These are phyloP conservation scores for Mythimna vitellina DNA, from an alignment of 2,888 invertebrate genomes.

Conservation along the genomic window DNA sequence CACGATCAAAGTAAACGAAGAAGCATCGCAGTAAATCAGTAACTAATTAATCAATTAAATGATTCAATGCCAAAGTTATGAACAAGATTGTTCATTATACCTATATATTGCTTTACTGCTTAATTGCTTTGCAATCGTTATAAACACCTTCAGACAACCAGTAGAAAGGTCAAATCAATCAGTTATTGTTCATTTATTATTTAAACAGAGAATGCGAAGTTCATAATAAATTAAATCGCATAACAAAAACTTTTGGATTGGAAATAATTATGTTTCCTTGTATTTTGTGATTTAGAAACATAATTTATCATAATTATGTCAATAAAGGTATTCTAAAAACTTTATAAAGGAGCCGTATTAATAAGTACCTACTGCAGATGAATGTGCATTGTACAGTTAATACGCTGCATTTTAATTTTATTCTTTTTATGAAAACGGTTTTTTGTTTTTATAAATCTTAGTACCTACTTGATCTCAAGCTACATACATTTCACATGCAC, in stretches of 20 bases:
- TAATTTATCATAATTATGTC: slow-evolving; percentile 62
- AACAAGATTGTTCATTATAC: slow-evolving; percentile 41
- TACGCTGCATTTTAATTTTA: slow-evolving; percentile 5
- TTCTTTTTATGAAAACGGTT: background rate
- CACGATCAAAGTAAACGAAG: slow-evolving; percentile 29
- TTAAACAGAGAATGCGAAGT: slow-evolving; percentile 48
- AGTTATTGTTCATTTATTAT: slow-evolving; percentile 57
- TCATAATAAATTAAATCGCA: slow-evolving; percentile 42
- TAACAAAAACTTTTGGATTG: slow-evolving; percentile 52
- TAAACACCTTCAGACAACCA: slow-evolving; percentile 55
- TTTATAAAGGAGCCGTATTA: slow-evolving; percentile 13
- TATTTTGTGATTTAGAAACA: slow-evolving; percentile 45
- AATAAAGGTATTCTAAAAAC: slow-evolving; percentile 46
- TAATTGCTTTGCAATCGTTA: slow-evolving; percentile 56
- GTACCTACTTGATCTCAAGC: background rate
- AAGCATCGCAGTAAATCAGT: slow-evolving; percentile 25
- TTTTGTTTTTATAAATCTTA: slow-evolving; percentile 8
- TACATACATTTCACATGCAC: background rate
- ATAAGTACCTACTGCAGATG: slow-evolving; percentile 6
- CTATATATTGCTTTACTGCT: slow-evolving; percentile 35
- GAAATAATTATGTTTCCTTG: slow-evolving; percentile 53
- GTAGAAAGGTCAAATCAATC: slow-evolving; percentile 69
- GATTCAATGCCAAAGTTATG: slow-evolving; percentile 50
- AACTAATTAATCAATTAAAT: slow-evolving; percentile 49
- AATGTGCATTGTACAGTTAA: slow-evolving; percentile 5